Base-by-base conservation (phyloP, 2,113 vertebrate species). In the Octodon degus region DNA sequence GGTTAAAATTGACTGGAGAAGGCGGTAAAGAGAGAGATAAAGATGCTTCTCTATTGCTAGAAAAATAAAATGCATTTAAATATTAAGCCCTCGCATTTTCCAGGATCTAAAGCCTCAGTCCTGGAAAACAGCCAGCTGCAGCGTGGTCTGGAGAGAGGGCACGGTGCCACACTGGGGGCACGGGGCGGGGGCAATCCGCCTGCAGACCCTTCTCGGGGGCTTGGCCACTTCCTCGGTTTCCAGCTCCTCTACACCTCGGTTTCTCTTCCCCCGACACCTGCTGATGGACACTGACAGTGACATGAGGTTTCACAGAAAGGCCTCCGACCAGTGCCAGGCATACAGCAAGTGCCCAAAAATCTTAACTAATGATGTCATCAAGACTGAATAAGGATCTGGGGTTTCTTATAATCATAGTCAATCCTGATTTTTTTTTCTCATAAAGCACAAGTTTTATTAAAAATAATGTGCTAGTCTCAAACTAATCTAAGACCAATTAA, bases 391-490 rank as follows among this genome's bases (percentile, higher is more conserved):
- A 80, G 83, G 40, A 24, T 62, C 62, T 86, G 1, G 3, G 65
- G 68, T 80, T 80, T 86, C 87, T 81, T 65, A 86, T 2, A 83
- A 65, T 17, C 60, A 68, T 2, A 86, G 65, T 65, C 90, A 87
- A 89, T 74, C 86, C 53, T 77, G 43, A 37, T 43, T 53, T 67
- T 47, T 86, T 40, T 22, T 32, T 19, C 27, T 82, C 37, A 37
- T 24, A 37, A 93, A 97, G 77, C 70, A 85, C 50, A 95, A 7
- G 53, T 96, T 96, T 97, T 95, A 97, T 96, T 96, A 96, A 97
- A 97, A 97, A 97, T 65, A 96, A 97, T 90, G 93, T 92, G 95
- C 85, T 95, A 43, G 77, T 90, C 96, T 85, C 95, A 94, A 96
- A 95, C 93, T 88, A 85, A 96, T 93, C 95, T 93, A 94, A 93